Base-by-base conservation (phyloP, 2,888 invertebrate genomes). In the Himalopsyche kuldschensis region DNA sequence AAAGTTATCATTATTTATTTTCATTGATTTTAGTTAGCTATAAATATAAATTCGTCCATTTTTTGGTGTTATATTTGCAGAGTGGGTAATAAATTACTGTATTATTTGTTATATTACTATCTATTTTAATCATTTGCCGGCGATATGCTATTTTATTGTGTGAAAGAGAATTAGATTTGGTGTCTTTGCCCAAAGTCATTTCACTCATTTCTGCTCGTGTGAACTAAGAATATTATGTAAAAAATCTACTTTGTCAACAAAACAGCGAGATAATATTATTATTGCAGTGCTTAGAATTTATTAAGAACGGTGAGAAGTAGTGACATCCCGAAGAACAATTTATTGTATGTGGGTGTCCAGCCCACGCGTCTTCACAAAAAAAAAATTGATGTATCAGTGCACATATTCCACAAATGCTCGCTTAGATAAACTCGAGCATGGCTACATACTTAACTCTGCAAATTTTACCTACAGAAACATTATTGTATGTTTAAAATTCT, bases 1-100 rank as follows among this genome's bases (percentile, higher is more conserved):
- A 63, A 63, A 63, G 15, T 24, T 63, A 63, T 27, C 24, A 63
- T 63, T 24, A 63, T 63, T 69, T 69, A 69, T 69, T 15, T 69
- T 69, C 69, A 69, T 69, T 69, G 69, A 69, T 69, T 69, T 69
- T 69, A 75, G 81, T 81, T 82, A 78, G 82, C 84, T 84, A 84
- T 47, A 69, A 78, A 80, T 84, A 82, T 85, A 84, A 86, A 84
- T 84, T 85, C 85, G 84, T 84, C 80, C 77, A 76, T 79, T 84
- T 69, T 82, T 86, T 82, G 86, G 82, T 82, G 84, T 86, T 86
- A 81, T 84, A 41, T 32, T 76, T 76, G 76, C 76, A 76, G 76
- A 35, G 76, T 32, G n/a, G 17, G 35, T 41, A 41, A 35, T 41
- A 35, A 27, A 30, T 69, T 69, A 69, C 69, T 69, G 69, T 69